A percentile compares a stretch with the other conserved stretches of the same genome.
These are phyloP conservation scores for Cerastis leucographa DNA, from an alignment of 2,888 invertebrate genomes.

Conservation along the genomic window DNA sequence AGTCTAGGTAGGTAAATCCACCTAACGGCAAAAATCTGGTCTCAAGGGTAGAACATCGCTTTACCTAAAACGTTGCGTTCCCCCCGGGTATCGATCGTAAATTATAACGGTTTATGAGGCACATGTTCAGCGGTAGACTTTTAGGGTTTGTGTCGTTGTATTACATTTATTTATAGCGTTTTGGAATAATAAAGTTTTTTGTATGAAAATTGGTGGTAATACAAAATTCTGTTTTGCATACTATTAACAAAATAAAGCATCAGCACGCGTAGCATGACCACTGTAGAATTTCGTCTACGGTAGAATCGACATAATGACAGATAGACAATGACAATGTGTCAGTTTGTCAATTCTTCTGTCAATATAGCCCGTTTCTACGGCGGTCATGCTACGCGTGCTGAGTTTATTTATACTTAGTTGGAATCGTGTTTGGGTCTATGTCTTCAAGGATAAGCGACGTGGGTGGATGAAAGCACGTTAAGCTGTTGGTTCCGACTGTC, in stretches of 20 bases:
- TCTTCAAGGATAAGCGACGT: neutral
- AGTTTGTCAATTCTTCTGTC: too few species aligned
- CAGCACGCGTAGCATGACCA: too few species aligned
- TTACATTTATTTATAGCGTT: slow-evolving; percentile 34
- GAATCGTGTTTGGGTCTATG: neutral
- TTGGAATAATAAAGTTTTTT: neutral
- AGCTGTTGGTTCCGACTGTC: neutral
- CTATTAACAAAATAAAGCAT: too few species aligned
- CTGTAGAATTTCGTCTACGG: too few species aligned
- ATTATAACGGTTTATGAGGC: slow-evolving; percentile 41
- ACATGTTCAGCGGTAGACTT: slow-evolving; percentile 14
- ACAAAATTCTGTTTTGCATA: neutral
- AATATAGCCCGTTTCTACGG: too few species aligned
- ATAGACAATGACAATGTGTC: too few species aligned
- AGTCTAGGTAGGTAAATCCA: neutral
- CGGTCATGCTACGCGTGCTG: too few species aligned
- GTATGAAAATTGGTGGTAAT: neutral
- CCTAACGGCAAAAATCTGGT: slow-evolving; percentile 19
- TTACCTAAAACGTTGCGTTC: slow-evolving; percentile 37
- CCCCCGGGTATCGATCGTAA: slow-evolving; percentile 34
- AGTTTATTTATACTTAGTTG: neutral
- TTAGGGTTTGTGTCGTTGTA: slow-evolving; percentile 19
- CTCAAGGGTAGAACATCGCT: slow-evolving; percentile 28
- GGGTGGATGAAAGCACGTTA: neutral
- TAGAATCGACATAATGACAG: too few species aligned